Percentiles rank a stretch among this genome's conserved stretches.
Conservation (phyloP, 2,113 vertebrate genomes). For the Brachyhypopomus gauderio region DNA sequence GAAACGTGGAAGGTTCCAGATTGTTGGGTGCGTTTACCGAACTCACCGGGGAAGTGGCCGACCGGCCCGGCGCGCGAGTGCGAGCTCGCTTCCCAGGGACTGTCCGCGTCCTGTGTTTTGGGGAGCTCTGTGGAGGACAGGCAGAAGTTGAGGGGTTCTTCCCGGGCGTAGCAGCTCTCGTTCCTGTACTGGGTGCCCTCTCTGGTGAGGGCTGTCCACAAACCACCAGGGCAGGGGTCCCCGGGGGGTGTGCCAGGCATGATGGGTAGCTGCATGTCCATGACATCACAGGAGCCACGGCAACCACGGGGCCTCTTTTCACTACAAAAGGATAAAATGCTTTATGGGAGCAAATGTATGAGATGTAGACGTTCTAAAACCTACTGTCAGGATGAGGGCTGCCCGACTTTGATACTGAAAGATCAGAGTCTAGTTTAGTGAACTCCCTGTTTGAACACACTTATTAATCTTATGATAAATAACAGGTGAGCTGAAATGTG, state of each 20-base stretch:
- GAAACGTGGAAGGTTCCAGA: constrained; percentile 59
- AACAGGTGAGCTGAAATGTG: too few species aligned
- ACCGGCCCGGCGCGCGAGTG: constrained; percentile 49
- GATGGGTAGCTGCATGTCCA: constrained; percentile 60
- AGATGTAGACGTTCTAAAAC: background rate
- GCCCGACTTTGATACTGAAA: too few species aligned
- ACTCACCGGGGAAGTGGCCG: constrained; percentile 56
- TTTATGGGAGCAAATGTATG: background rate
- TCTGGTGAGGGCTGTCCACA: constrained; percentile 66
- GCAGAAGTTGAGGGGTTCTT: constrained; percentile 63
- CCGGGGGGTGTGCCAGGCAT: constrained; percentile 59
- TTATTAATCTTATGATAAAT: too few species aligned
- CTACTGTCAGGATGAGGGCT: too few species aligned
- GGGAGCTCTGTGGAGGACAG: constrained; percentile 59
- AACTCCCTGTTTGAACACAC: too few species aligned
- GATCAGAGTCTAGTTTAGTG: too few species aligned
- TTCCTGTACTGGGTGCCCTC: constrained; percentile 64
- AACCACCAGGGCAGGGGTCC: constrained; percentile 60
- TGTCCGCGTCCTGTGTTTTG: constrained; percentile 59
- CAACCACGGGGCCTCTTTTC: constrained; percentile 53
- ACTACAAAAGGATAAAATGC: constrained; percentile 20
- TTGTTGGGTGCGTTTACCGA: constrained; percentile 62
- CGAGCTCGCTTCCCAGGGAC: constrained; percentile 61
- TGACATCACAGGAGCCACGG: constrained; percentile 58
- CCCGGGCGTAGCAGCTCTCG: constrained; percentile 55